Base-by-base conservation (phyloP, 2,888 invertebrate genomes). In the Drosophila peninsularis region DNA sequence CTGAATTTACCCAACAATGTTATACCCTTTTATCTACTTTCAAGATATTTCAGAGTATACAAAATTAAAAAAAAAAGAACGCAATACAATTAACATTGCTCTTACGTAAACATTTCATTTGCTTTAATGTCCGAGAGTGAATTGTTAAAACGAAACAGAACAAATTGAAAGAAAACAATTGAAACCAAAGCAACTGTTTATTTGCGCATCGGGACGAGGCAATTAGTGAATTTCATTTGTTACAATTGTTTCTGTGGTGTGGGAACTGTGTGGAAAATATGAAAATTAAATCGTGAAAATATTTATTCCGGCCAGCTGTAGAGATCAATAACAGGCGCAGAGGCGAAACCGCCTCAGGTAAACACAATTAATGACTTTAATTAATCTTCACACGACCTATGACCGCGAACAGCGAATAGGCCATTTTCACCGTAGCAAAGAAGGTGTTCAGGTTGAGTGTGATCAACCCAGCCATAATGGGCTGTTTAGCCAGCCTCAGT, bases 161-260 rank as follows among this genome's bases (percentile, higher is more conserved):
- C 60, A 53, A 62, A 60, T 45, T 45, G 44, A 49, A 74, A 49
- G 52, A 50, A 60, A 78, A 56, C 37, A 55, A 57, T 63, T 41
- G 36, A 63, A 66, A 60, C 32, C 45, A 54, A 55, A 61, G 53
- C 45, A 77, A 77, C 65, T 84, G 74, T 85, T 85, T 82, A 86
- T 82, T 83, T 85, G 79, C 78, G 67, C 63, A 72, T 71, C 61
- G 74, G 62, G 72, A 86, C 73, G 74, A 56, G 75, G 70, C 80
- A 83, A 88, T 85, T 82, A 88, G 88, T 75, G 68, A 71, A 71
- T 71, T 79, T 82, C 85, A 60, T 73, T 72, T 72, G 78, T 66
- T 58, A 56, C 65, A 62, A 32, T 34, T 50, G 14, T 50, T 34
- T 56, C 37, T 53, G 30, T 6, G 44, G 55, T 39, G 44, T 30